A percentile compares a stretch with the other conserved stretches of the same genome.
Conservation (phyloP, 1,140 invertebrate genomes). For the Drosophila aff. region DNA sequence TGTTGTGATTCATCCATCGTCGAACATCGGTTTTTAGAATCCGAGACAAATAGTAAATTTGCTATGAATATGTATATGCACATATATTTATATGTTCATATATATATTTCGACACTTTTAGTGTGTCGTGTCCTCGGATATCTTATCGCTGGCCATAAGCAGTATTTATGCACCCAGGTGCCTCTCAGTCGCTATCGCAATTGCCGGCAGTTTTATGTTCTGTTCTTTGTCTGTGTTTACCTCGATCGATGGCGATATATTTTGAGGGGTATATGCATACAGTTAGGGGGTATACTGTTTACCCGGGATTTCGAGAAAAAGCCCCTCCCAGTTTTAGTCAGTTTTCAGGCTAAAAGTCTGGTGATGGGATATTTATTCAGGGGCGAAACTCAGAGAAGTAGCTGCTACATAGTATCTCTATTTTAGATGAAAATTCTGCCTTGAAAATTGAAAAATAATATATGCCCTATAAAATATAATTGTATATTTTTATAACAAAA, state of each 20-base stretch:
- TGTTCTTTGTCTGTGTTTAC: slow-evolving; percentile 20
- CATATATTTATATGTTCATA: neutral
- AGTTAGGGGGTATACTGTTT: slow-evolving; percentile 14
- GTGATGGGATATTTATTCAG: neutral
- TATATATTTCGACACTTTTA: neutral
- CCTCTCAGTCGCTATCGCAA: slow-evolving; percentile 7
- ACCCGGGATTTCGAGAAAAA: neutral
- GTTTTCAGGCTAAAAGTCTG: neutral
- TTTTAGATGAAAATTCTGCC: neutral
- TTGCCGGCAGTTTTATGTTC: slow-evolving; percentile 13
- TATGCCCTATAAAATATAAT: too few relatives aligned
- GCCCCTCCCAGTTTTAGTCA: neutral
- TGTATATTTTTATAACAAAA: too few relatives aligned
- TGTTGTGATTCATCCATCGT: slow-evolving; percentile 8
- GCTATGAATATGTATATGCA: neutral
- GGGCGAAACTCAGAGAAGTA: neutral
- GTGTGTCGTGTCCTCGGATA: slow-evolving; percentile 10
- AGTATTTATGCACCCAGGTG: slow-evolving; percentile 38
- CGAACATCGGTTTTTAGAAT: neutral
- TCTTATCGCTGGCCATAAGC: slow-evolving; percentile 23
- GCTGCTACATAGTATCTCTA: neutral
- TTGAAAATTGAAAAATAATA: too few relatives aligned
- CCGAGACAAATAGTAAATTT: slow-evolving; percentile 10
- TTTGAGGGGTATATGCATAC: slow-evolving; percentile 1
- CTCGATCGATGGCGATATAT: slow-evolving; percentile 3